These are phyloP conservation scores for Apostichopus californicus DNA, from an alignment of 35 echinoderm and acorn worm species.

Conservation along the genomic window DNA sequence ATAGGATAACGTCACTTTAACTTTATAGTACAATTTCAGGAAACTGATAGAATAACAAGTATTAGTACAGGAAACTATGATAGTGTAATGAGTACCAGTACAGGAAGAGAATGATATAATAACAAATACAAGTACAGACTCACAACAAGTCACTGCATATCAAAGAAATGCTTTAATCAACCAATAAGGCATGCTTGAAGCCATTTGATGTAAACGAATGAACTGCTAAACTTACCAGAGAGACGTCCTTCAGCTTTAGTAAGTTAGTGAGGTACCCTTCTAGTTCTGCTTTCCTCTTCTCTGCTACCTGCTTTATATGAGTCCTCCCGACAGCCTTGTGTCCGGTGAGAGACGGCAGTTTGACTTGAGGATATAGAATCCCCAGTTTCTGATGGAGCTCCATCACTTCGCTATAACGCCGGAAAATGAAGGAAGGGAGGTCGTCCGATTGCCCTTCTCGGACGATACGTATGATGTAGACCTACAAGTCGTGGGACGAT, in stretches of 20 bases:
- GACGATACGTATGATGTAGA: constrained; percentile 80
- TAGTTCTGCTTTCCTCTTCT: constrained; percentile 81
- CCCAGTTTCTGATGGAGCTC: constrained; percentile 84
- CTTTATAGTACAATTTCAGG: too few relatives aligned
- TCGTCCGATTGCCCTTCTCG: constrained; percentile 66
- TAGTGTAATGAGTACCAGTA: too few relatives aligned
- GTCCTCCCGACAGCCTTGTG: constrained; percentile 76
- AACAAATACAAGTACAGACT: neutral
- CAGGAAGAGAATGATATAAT: neutral
- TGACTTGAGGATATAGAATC: constrained; percentile 59
- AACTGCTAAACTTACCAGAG: constrained; percentile 60
- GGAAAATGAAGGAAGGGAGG: constrained; percentile 92
- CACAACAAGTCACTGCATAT: too few relatives aligned
- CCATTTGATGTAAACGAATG: neutral
- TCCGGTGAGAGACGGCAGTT: constrained; percentile 63
- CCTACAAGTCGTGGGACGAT: constrained; percentile 27
- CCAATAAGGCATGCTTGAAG: too few relatives aligned
- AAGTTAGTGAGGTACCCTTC: constrained; percentile 59
- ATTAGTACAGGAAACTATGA: too few relatives aligned
- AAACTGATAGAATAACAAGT: too few relatives aligned
- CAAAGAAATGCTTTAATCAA: too few relatives aligned
- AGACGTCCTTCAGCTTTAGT: constrained; percentile 71
- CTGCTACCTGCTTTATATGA: constrained; percentile 95
- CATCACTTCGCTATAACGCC: constrained; percentile 86
- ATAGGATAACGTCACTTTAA: too few relatives aligned